These are phyloP conservation scores for Ceyx cyanopectus DNA, from an alignment of 2,113 vertebrate genomes.

Conservation along the genomic window DNA sequence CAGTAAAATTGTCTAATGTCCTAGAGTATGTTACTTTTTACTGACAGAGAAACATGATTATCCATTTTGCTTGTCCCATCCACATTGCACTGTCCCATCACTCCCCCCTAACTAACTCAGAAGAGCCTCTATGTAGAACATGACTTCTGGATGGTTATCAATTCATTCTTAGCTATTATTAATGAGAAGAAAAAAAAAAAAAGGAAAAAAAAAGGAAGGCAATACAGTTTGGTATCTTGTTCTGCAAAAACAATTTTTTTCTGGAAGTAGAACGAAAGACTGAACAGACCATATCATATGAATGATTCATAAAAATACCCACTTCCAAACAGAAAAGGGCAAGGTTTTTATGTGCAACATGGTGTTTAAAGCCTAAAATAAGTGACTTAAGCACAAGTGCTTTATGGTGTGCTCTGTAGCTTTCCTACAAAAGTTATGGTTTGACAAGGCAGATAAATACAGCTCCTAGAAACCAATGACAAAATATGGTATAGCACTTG, in stretches of 20 bases:
- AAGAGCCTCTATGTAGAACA: background rate
- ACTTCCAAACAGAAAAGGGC: background rate
- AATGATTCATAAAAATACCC: background rate
- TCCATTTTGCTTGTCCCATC: background rate
- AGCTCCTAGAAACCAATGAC: background rate
- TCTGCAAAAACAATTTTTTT: background rate
- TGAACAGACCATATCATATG: background rate
- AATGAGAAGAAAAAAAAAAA: background rate
- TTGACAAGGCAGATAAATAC: background rate
- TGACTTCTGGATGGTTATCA: background rate
- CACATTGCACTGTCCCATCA: accelerated
- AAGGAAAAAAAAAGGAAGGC: background rate
- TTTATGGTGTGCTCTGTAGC: background rate
- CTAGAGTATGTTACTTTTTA: background rate
- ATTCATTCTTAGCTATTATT: background rate
- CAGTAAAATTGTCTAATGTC: background rate
- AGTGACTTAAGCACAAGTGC: background rate
- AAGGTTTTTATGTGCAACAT: background rate
- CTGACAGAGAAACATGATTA: background rate
- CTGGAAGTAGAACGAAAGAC: background rate
- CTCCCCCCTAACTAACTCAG: background rate
- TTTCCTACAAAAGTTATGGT: background rate
- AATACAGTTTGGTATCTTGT: background rate
- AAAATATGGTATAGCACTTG: accelerated
- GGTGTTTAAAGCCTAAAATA: background rate